Conservation (phyloP, 2,113 vertebrate genomes). For the Nothocercus julius region DNA sequence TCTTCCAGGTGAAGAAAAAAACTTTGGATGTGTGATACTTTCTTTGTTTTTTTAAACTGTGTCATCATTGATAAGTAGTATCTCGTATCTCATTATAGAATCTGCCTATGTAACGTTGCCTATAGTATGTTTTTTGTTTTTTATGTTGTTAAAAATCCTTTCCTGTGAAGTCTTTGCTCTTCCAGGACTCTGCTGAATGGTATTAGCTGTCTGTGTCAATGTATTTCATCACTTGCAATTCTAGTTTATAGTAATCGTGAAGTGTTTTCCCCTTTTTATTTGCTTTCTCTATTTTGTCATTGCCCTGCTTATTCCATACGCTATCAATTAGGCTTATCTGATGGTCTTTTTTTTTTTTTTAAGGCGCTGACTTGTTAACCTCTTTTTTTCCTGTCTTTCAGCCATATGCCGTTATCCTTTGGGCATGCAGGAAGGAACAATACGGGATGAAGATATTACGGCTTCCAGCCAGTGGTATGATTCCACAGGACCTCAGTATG, state of each 20-base stretch:
- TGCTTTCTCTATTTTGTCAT: background rate
- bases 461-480: slow-evolving; percentile 91
- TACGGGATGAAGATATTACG: slow-evolving; percentile 86
- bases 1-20: background rate
- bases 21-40: too few relatives aligned
- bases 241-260: background rate
- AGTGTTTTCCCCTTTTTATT: background rate
- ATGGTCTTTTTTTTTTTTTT: too few relatives aligned
- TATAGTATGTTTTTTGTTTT: background rate
- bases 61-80: background rate
- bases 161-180: background rate
- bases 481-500: slow-evolving; percentile 87
- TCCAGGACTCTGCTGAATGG: background rate
- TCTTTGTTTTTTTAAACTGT: too few relatives aligned
- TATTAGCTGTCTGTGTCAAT: background rate
- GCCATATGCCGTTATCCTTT: slow-evolving; percentile 87
- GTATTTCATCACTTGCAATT: background rate
- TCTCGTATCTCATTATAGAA: background rate
- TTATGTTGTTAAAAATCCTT: background rate
- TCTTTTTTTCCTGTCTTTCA: slow-evolving; percentile 19
- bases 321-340: background rate
- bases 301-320: background rate
- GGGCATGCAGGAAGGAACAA: slow-evolving; percentile 90
- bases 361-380: background rate
- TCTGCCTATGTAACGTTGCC: background rate